phyloP scores from a whole-genome alignment of 2,113 vertebrate species.

The Scophthalmus maximus region DNA sequence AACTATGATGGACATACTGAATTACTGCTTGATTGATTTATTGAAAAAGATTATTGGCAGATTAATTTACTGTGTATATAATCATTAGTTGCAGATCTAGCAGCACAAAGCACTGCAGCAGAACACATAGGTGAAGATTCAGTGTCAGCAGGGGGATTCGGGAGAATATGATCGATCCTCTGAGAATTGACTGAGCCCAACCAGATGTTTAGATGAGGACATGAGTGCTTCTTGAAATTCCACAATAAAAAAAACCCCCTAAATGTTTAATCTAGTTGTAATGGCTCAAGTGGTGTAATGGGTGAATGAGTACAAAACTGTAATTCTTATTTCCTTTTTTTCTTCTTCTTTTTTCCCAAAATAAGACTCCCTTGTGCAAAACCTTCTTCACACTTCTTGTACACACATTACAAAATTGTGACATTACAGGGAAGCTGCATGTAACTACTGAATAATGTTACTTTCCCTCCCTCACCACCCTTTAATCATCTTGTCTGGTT shows the following conservation, averaged over 20 bases:
- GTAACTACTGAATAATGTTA: slow-evolving; percentile 41
- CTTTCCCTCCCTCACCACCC: slow-evolving; percentile 20
- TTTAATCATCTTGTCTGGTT: slow-evolving; percentile 59
- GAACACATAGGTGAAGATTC: not conserved
- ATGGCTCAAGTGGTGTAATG: not conserved
- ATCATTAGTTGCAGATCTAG: not conserved
- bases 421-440: slow-evolving; percentile 50
- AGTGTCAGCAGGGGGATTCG: not conserved
- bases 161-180: not conserved
- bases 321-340: too few relatives aligned
- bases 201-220: slow-evolving; percentile 9
- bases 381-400: not conserved
- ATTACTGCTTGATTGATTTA: not conserved
- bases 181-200: not conserved
- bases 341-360: too few relatives aligned
- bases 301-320: not conserved
- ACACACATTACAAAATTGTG: slow-evolving; percentile 26
- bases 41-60: slow-evolving; percentile 1
- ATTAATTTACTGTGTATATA: not conserved
- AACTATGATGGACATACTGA: not conserved
- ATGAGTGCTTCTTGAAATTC: not conserved
- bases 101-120: not conserved
- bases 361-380: slow-evolving; percentile 10
- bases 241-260: not conserved
- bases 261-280: not conserved